Conservation (phyloP, 1,140 invertebrate species). For the Rhopalosiphum padi region DNA sequence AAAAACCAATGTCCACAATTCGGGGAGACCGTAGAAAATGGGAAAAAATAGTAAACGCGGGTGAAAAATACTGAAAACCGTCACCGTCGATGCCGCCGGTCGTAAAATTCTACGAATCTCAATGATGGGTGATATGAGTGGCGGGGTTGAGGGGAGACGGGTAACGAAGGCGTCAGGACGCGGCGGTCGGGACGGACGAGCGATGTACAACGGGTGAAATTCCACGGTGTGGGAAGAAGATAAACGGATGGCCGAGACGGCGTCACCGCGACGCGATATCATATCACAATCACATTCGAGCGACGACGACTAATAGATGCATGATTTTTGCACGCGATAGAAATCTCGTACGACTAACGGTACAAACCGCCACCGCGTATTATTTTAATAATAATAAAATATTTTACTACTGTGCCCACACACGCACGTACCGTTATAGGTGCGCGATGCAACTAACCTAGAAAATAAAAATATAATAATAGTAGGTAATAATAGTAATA, state of each 20-base stretch:
- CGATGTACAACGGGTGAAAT: not conserved
- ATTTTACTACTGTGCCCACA: not conserved
- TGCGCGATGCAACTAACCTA: conserved; percentile 45
- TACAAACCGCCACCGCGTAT: not conserved
- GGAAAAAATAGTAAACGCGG: not conserved
- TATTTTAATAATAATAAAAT: not conserved
- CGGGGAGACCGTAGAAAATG: not conserved
- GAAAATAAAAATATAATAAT: not conserved
- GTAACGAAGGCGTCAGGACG: not conserved
- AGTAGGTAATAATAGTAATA: not conserved
- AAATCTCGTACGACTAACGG: conserved; percentile 12
- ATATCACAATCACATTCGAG: not conserved
- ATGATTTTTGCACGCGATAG: not conserved
- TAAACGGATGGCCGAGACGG: not conserved
- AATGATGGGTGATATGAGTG: not conserved
- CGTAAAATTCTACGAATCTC: not conserved
- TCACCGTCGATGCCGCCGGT: too few species aligned
- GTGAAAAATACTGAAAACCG: not conserved
- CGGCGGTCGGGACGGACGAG: not conserved
- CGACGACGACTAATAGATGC: not conserved
- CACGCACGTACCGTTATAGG: not conserved
- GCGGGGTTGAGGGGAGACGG: too few species aligned
- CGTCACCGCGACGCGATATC: not conserved
- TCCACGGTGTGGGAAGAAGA: not conserved
- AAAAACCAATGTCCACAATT: not conserved